These are phyloP conservation scores for Cyprinodon tularosa DNA, from an alignment of 2,113 vertebrate genomes.

Conservation along the genomic window DNA sequence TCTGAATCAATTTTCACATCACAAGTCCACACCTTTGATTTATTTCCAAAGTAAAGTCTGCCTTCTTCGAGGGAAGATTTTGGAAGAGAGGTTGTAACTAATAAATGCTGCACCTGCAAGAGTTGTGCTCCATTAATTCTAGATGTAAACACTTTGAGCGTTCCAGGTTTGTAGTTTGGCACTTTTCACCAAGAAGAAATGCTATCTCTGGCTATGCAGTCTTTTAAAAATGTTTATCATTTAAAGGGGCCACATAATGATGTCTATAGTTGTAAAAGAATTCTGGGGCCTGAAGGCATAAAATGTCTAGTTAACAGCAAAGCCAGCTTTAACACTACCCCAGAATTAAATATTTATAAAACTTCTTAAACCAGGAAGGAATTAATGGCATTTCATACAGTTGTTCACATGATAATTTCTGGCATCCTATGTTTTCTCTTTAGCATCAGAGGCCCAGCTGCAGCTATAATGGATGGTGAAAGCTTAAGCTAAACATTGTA, in stretches of 20 bases:
- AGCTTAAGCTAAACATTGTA: not conserved
- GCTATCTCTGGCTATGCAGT: constrained; percentile 6
- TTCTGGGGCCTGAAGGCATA: not conserved
- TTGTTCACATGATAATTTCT: not conserved
- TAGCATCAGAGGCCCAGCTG: not conserved
- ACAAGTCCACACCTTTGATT: not conserved
- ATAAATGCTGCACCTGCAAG: constrained; percentile 1
- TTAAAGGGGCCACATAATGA: not conserved
- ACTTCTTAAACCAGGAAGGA: not conserved
- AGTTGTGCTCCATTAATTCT: constrained; percentile 2
- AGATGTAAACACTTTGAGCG: constrained; percentile 29
- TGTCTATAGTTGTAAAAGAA: not conserved
- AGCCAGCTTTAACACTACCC: not conserved
- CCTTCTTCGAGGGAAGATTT: not conserved
- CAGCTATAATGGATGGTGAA: not conserved
- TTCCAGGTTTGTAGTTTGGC: constrained; percentile 28
- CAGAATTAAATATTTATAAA: not conserved
- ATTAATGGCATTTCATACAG: not conserved
- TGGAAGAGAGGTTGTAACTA: constrained; percentile 20
- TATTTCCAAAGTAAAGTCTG: not conserved
- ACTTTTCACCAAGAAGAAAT: constrained; percentile 22
- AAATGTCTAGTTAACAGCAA: constrained; percentile 11
- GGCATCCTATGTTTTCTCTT: not conserved
- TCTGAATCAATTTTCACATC: too few relatives aligned
- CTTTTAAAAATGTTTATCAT: constrained; percentile 25